Percentiles rank a stretch among this genome's conserved stretches.
phyloP scores from a whole-genome alignment of 2,888 invertebrate species.

The Cheilosia pagana region DNA sequence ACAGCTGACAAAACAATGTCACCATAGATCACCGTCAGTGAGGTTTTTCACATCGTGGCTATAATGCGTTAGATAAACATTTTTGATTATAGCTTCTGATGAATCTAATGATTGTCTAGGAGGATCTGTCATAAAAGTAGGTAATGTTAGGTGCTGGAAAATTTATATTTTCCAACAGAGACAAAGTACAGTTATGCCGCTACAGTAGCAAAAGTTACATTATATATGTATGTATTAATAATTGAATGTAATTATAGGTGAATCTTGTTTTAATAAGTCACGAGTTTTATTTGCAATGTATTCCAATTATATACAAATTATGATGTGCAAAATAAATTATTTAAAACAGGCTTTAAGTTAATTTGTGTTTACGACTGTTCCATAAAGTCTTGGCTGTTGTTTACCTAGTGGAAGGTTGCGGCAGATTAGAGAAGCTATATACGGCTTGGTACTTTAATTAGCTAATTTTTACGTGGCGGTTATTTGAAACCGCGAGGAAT shows the following conservation, averaged over 20 bases:
- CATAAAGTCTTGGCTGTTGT: too few relatives aligned
- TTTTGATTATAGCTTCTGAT: conserved; percentile 11
- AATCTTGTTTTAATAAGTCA: conserved; percentile 22
- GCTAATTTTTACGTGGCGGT: too few relatives aligned
- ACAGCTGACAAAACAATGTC: conserved; percentile 23
- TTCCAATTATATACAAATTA: background rate
- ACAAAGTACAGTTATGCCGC: background rate
- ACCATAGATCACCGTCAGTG: conserved; percentile 1
- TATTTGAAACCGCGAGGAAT: too few relatives aligned
- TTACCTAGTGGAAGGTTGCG: too few relatives aligned
- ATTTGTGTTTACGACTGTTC: background rate
- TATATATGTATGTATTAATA: background rate
- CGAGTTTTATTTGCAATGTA: conserved; percentile 14
- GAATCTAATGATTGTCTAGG: conserved; percentile 5
- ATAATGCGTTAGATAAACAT: conserved; percentile 38
- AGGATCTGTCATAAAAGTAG: conserved; percentile 4
- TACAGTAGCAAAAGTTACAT: background rate
- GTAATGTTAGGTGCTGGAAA: conserved; percentile 8
- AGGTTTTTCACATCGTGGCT: conserved; percentile 30
- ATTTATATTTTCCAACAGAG: background rate
- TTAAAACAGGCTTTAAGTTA: background rate
- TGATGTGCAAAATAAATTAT: background rate
- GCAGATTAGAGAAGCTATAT: too few relatives aligned
- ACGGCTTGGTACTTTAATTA: too few relatives aligned
- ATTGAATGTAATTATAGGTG: conserved; percentile 9